A percentile compares a stretch with the other conserved stretches of the same genome.
These are phyloP conservation scores for Drosophila anomalata DNA, from an alignment of 2,888 invertebrate genomes.

Conservation along the genomic window DNA sequence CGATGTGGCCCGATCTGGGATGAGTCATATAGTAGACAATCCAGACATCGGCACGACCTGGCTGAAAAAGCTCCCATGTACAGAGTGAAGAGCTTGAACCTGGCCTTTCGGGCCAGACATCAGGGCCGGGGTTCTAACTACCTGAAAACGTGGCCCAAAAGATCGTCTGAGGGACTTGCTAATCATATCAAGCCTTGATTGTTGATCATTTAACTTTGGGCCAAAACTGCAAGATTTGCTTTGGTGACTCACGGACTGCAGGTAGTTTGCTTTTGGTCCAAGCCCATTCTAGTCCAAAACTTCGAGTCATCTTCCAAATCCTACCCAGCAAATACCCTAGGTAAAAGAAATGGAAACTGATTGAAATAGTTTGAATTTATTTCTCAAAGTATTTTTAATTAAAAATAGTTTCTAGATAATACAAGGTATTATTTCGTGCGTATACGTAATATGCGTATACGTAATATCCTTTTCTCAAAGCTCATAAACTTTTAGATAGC, in stretches of 20 bases:
- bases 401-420: no score
- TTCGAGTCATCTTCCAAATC: conserved; percentile 14
- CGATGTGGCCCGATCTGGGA: conserved; percentile 9
- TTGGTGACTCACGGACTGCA: conserved; percentile 58
- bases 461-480: not conserved
- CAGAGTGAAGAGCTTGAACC: conserved; percentile 34
- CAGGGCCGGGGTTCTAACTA: conserved; percentile 66
- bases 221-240: conserved; percentile 37
- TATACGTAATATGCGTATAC: not conserved
- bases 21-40: conserved; percentile 35
- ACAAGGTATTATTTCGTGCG: not conserved
- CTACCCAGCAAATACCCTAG: conserved; percentile 5
- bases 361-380: no score
- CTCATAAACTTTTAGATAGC: not conserved
- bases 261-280: conserved; percentile 33
- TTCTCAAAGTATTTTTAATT: no score
- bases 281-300: conserved; percentile 10
- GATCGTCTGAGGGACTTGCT: conserved; percentile 55
- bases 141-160: conserved; percentile 48
- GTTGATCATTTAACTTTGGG: conserved; percentile 55
- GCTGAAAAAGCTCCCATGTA: conserved; percentile 40
- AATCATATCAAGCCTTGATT: conserved; percentile 74
- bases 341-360: no score
- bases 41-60: conserved; percentile 51
- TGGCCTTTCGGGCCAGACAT: conserved; percentile 36